Evolutionary conservation across 2,113 vertebrate species (phyloP).

Genomic region (Megaceryle maxima): DNA sequence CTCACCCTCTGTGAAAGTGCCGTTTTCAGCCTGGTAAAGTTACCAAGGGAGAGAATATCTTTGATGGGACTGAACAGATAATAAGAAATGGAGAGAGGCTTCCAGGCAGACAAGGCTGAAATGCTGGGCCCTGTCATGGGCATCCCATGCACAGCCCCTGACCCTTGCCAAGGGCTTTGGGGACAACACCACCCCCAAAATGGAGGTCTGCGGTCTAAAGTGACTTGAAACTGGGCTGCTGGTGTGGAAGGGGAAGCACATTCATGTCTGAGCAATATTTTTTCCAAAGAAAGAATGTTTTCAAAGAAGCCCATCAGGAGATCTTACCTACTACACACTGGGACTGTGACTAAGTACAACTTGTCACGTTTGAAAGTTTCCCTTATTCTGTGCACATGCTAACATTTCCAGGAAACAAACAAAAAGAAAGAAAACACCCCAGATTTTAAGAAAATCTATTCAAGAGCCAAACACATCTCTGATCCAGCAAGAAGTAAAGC

Average conservation of each 20-base stretch:
- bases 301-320: background rate
- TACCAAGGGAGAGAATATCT: background rate
- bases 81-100: background rate
- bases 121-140: background rate
- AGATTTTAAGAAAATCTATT: background rate
- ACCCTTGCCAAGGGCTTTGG: background rate
- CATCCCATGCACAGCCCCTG: accelerated
- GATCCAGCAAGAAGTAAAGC: constrained; percentile 10
- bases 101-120: background rate
- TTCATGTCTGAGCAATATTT: background rate
- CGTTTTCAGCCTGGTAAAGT: background rate
- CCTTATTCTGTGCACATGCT: background rate
- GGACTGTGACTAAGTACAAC: background rate
- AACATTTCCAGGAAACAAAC: constrained; percentile 14
- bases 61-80: background rate
- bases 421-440: background rate
- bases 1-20: background rate
- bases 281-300: background rate
- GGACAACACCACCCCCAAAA: background rate
- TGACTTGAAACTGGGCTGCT: background rate
- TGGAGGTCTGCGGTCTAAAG: background rate
- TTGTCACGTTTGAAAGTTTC: background rate
- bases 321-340: background rate
- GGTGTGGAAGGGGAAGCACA: background rate
- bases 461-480: constrained; percentile 20